Base-by-base conservation (phyloP, 2,113 vertebrate species). In the Himantopus leucocephalus region DNA sequence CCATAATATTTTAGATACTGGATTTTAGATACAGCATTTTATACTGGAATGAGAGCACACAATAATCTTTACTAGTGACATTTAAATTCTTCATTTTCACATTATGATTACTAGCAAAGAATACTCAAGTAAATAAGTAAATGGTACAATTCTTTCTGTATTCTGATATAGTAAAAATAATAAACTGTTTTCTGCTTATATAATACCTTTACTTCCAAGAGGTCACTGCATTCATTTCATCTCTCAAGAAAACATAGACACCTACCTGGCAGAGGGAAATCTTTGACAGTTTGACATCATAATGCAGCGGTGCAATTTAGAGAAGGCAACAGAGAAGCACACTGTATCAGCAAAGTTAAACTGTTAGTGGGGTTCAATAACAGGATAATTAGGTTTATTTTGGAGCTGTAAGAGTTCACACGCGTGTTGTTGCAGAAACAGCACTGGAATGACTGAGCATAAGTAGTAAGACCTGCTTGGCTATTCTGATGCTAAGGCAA, bases 351-450 rank as follows among this genome's bases (percentile, higher is more conserved):
- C 58, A 35, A 79, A 64, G 41, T 32, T 88, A 37, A 92, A 94
- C 37, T 70, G 52, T 45, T 63, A 60, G 20, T 59, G 35, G 5
- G 39, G 66, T 17, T 87, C 48, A 92, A 43, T 1, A 91, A 30
- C 30, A 82, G 53, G 47, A 58, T 37, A 75, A 87, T 5, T 72
- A 0, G 1, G 3, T 82, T 72, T 82, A 68, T 75, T 86, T 82
- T 79, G 43, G 21, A 95, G 43, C 14, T 68, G 18, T 41, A 77
- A 58, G 24, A 3, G 3, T 23, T 74, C 32, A 63, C 12, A 66
- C 0, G 0, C 2, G 2, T 43, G 12, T 8, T 58, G 8, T 5
- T 78, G 56, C 0, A 0, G 37, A 71, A 85, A 75, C 14, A 89
- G 14, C 24, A 72, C 29, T 53, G 63, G 18, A 91, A 79, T 73